Base-by-base conservation (phyloP, 2,888 invertebrate species). In the Amiota communis region DNA sequence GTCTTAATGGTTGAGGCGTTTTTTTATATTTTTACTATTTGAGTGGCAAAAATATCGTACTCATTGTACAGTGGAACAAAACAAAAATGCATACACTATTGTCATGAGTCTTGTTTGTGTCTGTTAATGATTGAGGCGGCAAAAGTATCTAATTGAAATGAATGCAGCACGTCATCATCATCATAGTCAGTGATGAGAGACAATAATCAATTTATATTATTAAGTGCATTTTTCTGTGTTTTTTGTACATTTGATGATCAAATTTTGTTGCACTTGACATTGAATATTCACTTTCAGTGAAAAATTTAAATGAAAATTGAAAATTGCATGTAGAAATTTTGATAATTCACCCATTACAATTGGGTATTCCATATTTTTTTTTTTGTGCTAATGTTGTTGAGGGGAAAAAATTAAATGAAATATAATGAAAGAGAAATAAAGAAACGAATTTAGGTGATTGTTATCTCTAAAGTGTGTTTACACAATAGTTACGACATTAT, bases 311-410 rank as follows among this genome's bases (percentile, higher is more conserved):
- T 11, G 8, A 12, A 59, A 59, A 59, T 20, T 20, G 17, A 48
- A 48, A 68, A 68, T 53, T 68, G 36, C n/a, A 68, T 68, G 20
- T 20, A 53, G 15, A 51, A 68, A 53, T 53, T 36, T 68, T 68
- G 51, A 68, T 51, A 68, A 68, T 68, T 51, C 53, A 36, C 67
- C 53, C 67, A 68, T 68, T 65, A 65, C 17, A 48, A 65, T 48
- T n/a, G 47, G 15, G 15, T 65, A 15, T 65, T 10, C 10, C 15
- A 36, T 48, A 47, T 64, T 48, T 67, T 67, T 51, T 68, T 68
- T 57, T 6, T 36, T 36, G 36, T 63, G 61, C 36, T 63, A 36
- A 13, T 63, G 46, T 68, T 53, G 23, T 68, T 68, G 12, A 36
- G 36, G 8, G 4, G 8, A 36, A 36, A 2, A 36, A 1, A 23